Base-by-base conservation (phyloP, 2,888 invertebrate species). In the Salticus scenicus region DNA sequence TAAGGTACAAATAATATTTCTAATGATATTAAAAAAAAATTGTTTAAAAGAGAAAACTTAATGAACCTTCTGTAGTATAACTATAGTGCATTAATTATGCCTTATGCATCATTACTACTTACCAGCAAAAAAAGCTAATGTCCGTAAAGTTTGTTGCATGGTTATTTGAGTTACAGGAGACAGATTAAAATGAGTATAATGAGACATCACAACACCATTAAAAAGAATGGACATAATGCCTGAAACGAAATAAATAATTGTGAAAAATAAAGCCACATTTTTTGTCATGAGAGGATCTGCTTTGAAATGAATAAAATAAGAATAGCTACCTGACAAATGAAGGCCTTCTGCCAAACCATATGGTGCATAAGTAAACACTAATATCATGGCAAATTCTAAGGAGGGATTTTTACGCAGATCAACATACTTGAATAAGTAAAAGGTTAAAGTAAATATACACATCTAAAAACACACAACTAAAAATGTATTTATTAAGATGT, bases 221-320 rank as follows among this genome's bases (percentile, higher is more conserved):
- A 99, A 98, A 89, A 99, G 92, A 90, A 99, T 99, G 8, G 99
- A 98, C 99, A 99, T 99, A 85, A 99, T 99, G 87, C 99, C 97
- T 94, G 93, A 0, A 90, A 89, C 20, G 30, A 31, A 31, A 64
- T 20, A 47, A 33, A 5, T 12, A 51, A 72, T 12, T 24, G 7
- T 27, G 10, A 37, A 7, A 10, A 4, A 63, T 27, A 24, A 12
- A 63, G n/a, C 12, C 24, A 27, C 17, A 51, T 51, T 51, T 37
- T 7, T 24, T 67, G 24, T 30, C 27, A 67, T 1, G 8, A 0
- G 27, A 28, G 0, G 24, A 67, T 67, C 5, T 24, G 27, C 24
- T 17, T 20, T 14, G 17, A 1, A 20, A 12, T 63, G 24, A n/a
- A 1, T 63, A 24, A 63, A 57, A 57, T 57, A n/a, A n/a, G 5